Percentiles rank a stretch among this genome's conserved stretches.
These are phyloP conservation scores for Ameiurus melas DNA, from an alignment of 2,113 vertebrate species.

Conservation along the genomic window DNA sequence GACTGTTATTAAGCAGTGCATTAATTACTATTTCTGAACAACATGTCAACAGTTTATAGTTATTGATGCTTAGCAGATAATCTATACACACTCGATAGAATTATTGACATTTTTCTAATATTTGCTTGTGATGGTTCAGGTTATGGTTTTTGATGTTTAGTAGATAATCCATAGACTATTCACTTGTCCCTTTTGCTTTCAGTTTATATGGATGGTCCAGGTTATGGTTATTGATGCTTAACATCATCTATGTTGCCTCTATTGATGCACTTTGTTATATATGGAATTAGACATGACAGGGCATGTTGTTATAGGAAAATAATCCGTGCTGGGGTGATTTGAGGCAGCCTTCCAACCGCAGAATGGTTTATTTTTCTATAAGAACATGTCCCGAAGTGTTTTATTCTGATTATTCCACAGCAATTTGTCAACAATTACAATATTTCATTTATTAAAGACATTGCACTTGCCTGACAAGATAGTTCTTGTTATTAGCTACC, in stretches of 20 bases:
- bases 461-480: background rate
- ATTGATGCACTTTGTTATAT: background rate
- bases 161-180: background rate
- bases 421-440: background rate
- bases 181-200: background rate
- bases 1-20: background rate
- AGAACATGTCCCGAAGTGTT: background rate
- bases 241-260: background rate
- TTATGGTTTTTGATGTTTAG: background rate
- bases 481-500: background rate
- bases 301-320: background rate
- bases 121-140: background rate
- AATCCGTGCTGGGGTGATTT: background rate
- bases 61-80: background rate
- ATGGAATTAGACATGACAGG: background rate
- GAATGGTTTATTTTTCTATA: background rate
- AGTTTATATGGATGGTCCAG: background rate
- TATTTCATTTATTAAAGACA: background rate
- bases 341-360: background rate
- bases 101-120: background rate
- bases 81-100: background rate
- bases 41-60: background rate
- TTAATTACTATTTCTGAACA: background rate
- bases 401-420: background rate
- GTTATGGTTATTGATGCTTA: background rate